phyloP scores from a whole-genome alignment of 92 coral and sea anemone species.

The Epizoanthus ramosus region DNA sequence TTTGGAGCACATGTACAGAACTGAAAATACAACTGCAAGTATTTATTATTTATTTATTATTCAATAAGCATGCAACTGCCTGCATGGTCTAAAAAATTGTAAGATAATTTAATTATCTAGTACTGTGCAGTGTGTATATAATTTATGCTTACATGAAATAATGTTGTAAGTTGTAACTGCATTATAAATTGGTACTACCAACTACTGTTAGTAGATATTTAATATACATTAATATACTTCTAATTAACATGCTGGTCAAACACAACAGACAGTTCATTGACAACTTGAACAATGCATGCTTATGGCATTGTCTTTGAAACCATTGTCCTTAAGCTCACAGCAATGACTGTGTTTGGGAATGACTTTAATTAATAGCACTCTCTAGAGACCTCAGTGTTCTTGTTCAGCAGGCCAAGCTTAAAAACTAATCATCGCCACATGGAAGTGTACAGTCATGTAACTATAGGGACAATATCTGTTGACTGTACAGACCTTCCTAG shows the following conservation, averaged over 20 bases:
- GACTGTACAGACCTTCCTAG: background rate
- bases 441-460: background rate
- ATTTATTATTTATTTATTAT: too few species aligned
- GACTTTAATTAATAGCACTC: background rate
- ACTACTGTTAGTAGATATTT: too few species aligned
- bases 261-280: background rate
- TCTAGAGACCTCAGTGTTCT: background rate
- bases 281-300: slow-evolving; percentile 1
- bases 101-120: too few species aligned
- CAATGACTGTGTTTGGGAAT: background rate
- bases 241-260: background rate
- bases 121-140: too few species aligned
- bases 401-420: background rate
- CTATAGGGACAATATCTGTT: slow-evolving; percentile 16
- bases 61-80: too few species aligned
- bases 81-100: too few species aligned
- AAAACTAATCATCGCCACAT: background rate
- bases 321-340: background rate
- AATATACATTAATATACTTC: too few species aligned
- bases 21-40: too few species aligned
- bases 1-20: too few species aligned
- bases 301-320: background rate
- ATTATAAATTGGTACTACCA: too few species aligned
- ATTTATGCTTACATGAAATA: too few species aligned
- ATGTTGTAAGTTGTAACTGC: too few species aligned